Evolutionary conservation across 2,797 vertebrate species (phyloP), one percentile per base, ranked within the genome.

Genomic region (Macropus fuliginosus): DNA sequence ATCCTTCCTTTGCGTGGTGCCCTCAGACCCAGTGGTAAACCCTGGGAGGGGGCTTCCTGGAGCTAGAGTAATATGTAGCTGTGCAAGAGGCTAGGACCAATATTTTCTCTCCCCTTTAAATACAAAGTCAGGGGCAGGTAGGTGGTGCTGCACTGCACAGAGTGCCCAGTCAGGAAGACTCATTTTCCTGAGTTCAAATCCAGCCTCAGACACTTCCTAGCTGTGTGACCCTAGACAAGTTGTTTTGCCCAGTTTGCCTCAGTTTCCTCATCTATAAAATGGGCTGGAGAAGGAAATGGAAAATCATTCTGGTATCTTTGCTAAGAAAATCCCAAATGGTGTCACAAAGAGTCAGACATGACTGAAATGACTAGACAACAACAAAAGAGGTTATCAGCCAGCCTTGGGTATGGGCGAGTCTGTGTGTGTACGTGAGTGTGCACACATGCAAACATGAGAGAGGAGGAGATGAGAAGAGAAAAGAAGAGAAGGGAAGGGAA

Each of bases 401-500:
- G n/a, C 16, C 40, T 18, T 46, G n/a, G 40, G 13, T 27, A 50
- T 87, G 40, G 21, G 24, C 11, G 24, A 81, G 21, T 87, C 18
- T 87, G 74, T 50, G 40, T 46, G 8, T 27, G 21, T 46, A 18
- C 18, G 8, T 81, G 66, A 1, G 18, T 46, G n/a, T 24, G 8
- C 6, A 24, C 8, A 27, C 27, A 40, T 27, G 21, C 18, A 46
- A 21, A 10, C n/a, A 46, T 5, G 74, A 27, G 40, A 46, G 62
- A 74, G 62, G 13, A 34, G 2, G 57, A 14, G 28, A 62, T 6
- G 31, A 34, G 4, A 5, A 59, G 29, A 54, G 62, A 56, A 55
- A 54, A 6, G 56, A 13, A 54, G 28, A n/a, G 34, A 59, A 52
- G 93, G 95, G 55, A 91, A 96, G 95, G 66, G 94, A 56, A 89